Evolutionary conservation across 1,140 invertebrate genomes (phyloP).

Genomic region (Apis laboriosa): DNA sequence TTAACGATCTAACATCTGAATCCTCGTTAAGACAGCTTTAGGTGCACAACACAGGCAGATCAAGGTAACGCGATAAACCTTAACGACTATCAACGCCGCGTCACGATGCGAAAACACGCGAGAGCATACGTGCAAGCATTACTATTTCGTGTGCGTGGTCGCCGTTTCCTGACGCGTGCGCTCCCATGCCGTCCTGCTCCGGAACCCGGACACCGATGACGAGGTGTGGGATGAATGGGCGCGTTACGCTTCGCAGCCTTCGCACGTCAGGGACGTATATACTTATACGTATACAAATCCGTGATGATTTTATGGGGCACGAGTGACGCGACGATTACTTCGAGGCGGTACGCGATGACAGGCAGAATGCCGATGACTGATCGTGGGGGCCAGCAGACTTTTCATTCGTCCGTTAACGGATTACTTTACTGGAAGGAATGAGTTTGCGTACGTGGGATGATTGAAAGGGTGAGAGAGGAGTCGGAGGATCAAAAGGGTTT

Average conservation of each 20-base stretch:
- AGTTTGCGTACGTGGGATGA: not conserved
- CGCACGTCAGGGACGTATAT: constrained; percentile 46
- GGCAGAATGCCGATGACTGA: constrained; percentile 25
- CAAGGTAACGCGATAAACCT: not conserved
- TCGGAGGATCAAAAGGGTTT: constrained; percentile 20
- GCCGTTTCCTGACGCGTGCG: constrained; percentile 60
- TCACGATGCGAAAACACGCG: constrained; percentile 26
- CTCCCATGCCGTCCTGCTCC: constrained; percentile 43
- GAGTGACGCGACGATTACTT: not conserved
- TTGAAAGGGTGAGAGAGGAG: constrained; percentile 13
- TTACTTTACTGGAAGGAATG: not conserved
- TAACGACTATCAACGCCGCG: constrained; percentile 10
- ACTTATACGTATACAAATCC: constrained; percentile 5
- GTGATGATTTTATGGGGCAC: not conserved
- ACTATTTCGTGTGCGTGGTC: not conserved
- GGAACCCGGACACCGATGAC: constrained; percentile 59
- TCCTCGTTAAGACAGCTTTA: not conserved
- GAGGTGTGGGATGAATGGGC: constrained; percentile 65
- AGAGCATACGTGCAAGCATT: constrained; percentile 17
- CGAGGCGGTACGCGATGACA: not conserved
- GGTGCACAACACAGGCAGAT: not conserved
- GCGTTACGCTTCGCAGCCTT: constrained; percentile 62
- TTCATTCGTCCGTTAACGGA: not conserved
- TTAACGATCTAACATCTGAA: not conserved
- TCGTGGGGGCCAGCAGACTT: not conserved